Evolutionary conservation across 2,113 vertebrate genomes (phyloP), one percentile per base, ranked within the genome.

Genomic region (Melanostigma gelatinosum): DNA sequence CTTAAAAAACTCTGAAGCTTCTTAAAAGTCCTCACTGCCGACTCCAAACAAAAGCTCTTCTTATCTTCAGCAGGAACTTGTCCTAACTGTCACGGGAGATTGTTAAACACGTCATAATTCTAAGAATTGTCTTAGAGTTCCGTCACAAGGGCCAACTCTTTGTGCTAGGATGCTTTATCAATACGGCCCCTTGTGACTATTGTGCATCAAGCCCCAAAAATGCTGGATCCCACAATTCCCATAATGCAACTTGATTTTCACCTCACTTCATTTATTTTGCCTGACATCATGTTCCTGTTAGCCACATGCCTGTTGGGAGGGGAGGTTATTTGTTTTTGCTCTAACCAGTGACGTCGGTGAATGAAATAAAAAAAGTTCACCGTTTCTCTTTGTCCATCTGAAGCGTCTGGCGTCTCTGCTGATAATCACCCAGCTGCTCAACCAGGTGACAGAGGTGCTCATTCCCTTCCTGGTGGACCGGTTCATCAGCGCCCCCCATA

Each of bases 391-490:
- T 68, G 3, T 73, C 24, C 79, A 22, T 63, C 27, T 74, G 8
- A 18, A 93, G 96, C 93, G 95, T 29, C 87, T 96, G 42, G 91
- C 93, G 0, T 96, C 96, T 8, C 79, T 96, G 83, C 93, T 96
- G 75, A 92, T 96, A 13, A 72, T 95, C 18, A 88, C 87, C 34
- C 96, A 96, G 92, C 54, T 95, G 82, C 80, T 96, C 20, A 95
- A 94, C 87, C 96, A 96, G 92, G 86, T 93, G 72, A 95, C 93
- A 3, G 96, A 96, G 70, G 88, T 95, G 60, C 86, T 95, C 67
- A 76, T 96, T 12, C 96, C 96, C 3, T 96, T 86, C 80, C 67
- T 95, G 67, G 93, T 95, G 76, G 94, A 96, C 75, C 91, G 85
- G 8, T 88, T 95, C 78, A 67, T 94, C 72, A 89, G 88, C 12